Percentiles rank a stretch among this genome's conserved stretches.
These are phyloP conservation scores for Phylloscopus whistleri DNA, from an alignment of 2,113 vertebrate species.

Conservation along the genomic window DNA sequence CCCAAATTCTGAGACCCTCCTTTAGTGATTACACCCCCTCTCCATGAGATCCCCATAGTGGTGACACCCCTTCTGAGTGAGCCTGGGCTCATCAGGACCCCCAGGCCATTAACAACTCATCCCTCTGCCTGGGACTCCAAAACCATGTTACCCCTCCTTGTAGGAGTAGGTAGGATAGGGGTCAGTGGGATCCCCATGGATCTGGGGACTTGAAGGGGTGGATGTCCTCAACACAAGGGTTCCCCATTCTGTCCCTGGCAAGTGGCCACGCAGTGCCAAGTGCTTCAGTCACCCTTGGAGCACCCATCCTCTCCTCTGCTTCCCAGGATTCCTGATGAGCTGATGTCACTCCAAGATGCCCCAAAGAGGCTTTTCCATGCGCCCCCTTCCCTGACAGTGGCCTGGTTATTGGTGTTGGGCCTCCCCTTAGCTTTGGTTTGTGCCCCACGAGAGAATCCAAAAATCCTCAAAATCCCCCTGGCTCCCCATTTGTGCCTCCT, in stretches of 20 bases:
- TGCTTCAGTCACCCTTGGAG: background rate
- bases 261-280: background rate
- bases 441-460: background rate
- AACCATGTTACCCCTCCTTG: background rate
- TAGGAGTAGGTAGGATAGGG: no score
- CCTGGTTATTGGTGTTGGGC: background rate
- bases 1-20: background rate
- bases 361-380: background rate
- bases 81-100: background rate
- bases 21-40: background rate
- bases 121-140: background rate
- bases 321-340: background rate
- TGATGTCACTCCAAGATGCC: background rate
- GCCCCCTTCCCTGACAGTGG: background rate
- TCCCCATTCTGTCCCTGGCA: background rate
- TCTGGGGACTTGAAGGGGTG: background rate
- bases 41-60: background rate
- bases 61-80: background rate
- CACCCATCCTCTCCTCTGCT: background rate
- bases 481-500: background rate
- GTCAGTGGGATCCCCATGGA: accelerated
- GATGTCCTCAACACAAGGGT: background rate
- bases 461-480: background rate
- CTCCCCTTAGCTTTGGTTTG: background rate
- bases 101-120: background rate